Conservation (phyloP, 2,797 vertebrate genomes). For the Melanotaenia boesemani region DNA sequence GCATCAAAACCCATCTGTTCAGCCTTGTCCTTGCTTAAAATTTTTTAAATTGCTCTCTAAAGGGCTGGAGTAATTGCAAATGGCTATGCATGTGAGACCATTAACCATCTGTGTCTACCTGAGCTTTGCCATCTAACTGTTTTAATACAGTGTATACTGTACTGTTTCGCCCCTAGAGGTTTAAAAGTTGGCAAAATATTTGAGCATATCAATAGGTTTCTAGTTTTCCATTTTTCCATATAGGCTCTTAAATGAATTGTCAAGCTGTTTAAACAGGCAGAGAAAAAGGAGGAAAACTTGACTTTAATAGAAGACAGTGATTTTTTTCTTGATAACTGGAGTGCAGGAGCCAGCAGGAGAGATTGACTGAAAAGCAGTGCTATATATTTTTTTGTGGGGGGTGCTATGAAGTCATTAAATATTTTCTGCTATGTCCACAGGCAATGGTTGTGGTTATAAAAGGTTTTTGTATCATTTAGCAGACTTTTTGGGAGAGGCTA, state of each 20-base stretch:
- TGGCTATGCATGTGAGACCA: neutral
- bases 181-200: too few species aligned
- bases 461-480: neutral
- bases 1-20: neutral
- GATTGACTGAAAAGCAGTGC: neutral
- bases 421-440: neutral
- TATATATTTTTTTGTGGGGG: neutral
- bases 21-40: neutral
- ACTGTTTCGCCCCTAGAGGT: too few species aligned
- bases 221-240: neutral
- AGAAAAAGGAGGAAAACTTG: neutral
- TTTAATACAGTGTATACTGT: too few species aligned
- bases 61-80: neutral
- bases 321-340: neutral
- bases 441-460: neutral
- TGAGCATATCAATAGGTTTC: neutral
- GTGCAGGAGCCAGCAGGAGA: neutral
- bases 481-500: neutral
- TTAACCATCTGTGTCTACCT: neutral
- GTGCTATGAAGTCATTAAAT: neutral
- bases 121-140: neutral
- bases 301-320: conserved; percentile 7
- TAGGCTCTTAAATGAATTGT: neutral
- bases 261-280: neutral
- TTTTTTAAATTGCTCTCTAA: neutral